These are phyloP conservation scores for Rafetus swinhoei DNA, from an alignment of 2,113 vertebrate genomes.

Conservation along the genomic window DNA sequence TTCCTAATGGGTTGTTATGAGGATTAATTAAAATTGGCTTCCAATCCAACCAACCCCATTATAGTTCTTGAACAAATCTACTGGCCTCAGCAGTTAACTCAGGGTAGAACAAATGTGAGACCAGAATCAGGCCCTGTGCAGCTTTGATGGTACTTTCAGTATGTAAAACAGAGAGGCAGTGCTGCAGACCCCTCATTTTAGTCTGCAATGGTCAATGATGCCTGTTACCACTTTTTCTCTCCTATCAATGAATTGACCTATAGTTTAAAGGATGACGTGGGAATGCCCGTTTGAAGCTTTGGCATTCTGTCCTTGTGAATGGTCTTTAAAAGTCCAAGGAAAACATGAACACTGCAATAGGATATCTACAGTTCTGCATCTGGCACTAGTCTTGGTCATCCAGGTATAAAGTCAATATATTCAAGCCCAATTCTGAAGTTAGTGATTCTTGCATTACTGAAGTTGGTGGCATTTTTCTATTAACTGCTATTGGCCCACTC, in stretches of 20 bases:
- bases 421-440: neutral
- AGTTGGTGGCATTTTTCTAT: neutral
- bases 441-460: neutral
- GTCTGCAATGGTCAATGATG: neutral
- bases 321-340: constrained; percentile 43
- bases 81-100: neutral
- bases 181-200: too few relatives aligned
- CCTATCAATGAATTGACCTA: neutral
- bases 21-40: neutral
- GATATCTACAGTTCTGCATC: neutral
- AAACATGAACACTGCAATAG: constrained; percentile 1
- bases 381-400: neutral
- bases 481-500: neutral
- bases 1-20: neutral
- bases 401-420: neutral
- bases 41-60: neutral
- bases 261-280: neutral
- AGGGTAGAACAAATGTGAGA: neutral
- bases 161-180: neutral
- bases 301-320: constrained; percentile 11
- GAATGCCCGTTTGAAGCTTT: neutral
- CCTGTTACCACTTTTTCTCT: neutral
- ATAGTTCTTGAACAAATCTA: accelerated
- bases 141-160: neutral
- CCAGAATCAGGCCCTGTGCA: neutral